These are phyloP conservation scores for Nysson spinosus DNA, from an alignment of 2,888 invertebrate genomes.

Conservation along the genomic window DNA sequence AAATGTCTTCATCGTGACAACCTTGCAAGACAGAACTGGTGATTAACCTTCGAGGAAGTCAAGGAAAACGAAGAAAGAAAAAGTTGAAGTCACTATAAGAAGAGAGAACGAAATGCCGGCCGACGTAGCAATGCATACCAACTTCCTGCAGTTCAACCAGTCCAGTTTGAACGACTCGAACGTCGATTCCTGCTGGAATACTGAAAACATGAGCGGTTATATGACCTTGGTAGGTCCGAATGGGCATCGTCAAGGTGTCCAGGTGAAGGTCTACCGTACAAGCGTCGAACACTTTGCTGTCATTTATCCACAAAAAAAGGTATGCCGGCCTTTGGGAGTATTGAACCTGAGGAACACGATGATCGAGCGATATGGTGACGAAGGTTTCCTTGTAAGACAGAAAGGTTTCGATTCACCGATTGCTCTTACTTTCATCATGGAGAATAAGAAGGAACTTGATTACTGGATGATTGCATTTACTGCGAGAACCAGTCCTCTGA, in stretches of 20 bases:
- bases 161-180: constrained; percentile 67
- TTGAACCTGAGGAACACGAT: constrained; percentile 81
- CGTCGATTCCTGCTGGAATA: constrained; percentile 78
- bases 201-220: constrained; percentile 82
- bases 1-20: background rate
- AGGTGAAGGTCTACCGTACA: constrained; percentile 83
- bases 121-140: constrained; percentile 75
- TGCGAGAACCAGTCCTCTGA: constrained; percentile 77
- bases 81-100: no score
- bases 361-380: constrained; percentile 79
- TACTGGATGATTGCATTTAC: constrained; percentile 82
- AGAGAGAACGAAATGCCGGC: constrained; percentile 71
- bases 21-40: background rate
- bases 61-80: background rate
- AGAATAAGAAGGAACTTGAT: constrained; percentile 80
- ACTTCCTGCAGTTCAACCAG: constrained; percentile 70
- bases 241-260: constrained; percentile 81
- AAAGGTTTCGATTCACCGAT: constrained; percentile 83
- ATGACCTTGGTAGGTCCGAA: constrained; percentile 81
- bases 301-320: constrained; percentile 82
- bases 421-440: constrained; percentile 80
- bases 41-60: background rate
- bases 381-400: constrained; percentile 81
- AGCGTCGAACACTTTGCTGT: constrained; percentile 83
- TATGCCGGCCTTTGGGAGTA: constrained; percentile 82